phyloP scores from a whole-genome alignment of 2,113 vertebrate species.

The Clupea harengus region DNA sequence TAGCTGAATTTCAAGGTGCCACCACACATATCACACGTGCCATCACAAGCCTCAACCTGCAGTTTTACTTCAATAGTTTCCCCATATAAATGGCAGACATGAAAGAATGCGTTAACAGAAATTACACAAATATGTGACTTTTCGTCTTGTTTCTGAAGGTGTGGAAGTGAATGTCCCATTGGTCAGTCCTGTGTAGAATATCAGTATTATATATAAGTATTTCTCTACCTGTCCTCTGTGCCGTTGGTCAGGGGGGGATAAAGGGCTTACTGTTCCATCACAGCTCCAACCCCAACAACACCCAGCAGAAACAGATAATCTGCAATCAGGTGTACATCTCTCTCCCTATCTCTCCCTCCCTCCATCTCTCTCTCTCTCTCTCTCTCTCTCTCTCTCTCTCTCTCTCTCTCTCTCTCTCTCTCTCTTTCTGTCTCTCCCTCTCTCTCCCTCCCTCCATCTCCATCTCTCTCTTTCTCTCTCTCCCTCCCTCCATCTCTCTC shows the following conservation, averaged over 20 bases:
- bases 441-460: too few species aligned
- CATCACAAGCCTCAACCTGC: too few species aligned
- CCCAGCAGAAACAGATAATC: conserved; percentile 12
- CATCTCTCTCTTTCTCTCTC: background rate
- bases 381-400: background rate
- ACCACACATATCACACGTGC: too few species aligned
- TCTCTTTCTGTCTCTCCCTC: background rate
- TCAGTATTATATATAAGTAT: background rate
- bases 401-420: background rate
- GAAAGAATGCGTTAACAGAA: too few species aligned
- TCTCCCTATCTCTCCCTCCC: conserved; percentile 14
- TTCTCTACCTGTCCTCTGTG: background rate
- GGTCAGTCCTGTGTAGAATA: background rate
- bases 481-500: background rate
- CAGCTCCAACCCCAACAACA: conserved; percentile 25
- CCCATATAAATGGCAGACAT: too few species aligned
- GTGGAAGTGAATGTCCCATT: background rate
- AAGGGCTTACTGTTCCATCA: conserved; percentile 24
- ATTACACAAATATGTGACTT: background rate
- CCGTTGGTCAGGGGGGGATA: background rate
- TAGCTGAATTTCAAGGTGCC: too few species aligned
- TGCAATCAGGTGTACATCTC: conserved; percentile 29
- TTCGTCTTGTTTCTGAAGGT: background rate
- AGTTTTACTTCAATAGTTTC: too few species aligned
- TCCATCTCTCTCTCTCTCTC: background rate